phyloP scores from a whole-genome alignment of 2,888 invertebrate species.

The Pyrgus malvae region DNA sequence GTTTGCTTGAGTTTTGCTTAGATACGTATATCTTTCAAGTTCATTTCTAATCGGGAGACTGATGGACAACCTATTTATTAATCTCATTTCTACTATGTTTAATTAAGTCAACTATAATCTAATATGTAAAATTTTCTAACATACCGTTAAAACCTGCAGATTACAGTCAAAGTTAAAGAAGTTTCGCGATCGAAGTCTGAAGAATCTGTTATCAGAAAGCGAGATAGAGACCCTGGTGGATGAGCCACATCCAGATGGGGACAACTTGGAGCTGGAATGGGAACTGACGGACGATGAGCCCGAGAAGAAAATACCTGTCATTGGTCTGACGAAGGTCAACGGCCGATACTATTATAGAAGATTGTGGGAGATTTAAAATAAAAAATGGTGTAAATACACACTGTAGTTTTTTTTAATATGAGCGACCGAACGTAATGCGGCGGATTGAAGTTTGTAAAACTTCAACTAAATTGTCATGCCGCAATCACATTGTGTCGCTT shows the following conservation, averaged over 20 bases:
- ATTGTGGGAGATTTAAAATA: neutral
- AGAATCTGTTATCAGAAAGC: conserved; percentile 28
- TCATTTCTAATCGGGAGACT: too few relatives aligned
- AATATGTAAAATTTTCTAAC: too few relatives aligned
- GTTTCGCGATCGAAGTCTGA: conserved; percentile 1
- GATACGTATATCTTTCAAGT: too few relatives aligned
- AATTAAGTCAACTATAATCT: too few relatives aligned
- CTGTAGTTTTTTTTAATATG: neutral
- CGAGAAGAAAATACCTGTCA: conserved; percentile 32
- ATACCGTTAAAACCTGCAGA: too few relatives aligned
- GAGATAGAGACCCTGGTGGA: conserved; percentile 40
- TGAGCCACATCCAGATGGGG: conserved; percentile 49
- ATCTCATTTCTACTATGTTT: too few relatives aligned
- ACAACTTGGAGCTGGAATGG: conserved; percentile 39
- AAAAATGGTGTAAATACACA: neutral
- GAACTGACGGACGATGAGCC: conserved; percentile 35
- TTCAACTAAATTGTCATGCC: too few relatives aligned
- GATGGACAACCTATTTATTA: too few relatives aligned
- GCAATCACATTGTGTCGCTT: too few relatives aligned
- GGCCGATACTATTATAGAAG: conserved; percentile 20
- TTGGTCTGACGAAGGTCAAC: conserved; percentile 43
- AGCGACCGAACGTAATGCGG: too few relatives aligned
- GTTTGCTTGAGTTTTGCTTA: too few relatives aligned
- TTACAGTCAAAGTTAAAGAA: conserved; percentile 1
- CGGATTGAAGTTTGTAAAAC: too few relatives aligned